phyloP scores from a whole-genome alignment of 1,140 invertebrate species.

The Penaeus chinensis region DNA sequence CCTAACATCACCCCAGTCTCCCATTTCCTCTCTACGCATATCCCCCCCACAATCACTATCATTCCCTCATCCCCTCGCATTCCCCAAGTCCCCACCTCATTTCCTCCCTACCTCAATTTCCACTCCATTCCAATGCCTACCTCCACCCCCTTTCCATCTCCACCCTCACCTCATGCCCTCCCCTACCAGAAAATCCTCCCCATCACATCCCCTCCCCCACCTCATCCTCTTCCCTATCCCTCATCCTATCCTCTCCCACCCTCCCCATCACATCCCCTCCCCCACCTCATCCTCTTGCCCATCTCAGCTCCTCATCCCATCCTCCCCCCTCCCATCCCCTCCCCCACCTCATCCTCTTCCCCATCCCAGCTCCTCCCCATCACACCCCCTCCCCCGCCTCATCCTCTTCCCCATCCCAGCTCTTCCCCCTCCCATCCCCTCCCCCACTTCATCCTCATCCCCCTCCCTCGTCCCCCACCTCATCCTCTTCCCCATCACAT shows the following conservation, averaged over 20 bases:
- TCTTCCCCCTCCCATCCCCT: neutral
- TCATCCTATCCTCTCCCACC: neutral
- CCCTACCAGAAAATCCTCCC: neutral
- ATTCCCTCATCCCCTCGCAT: neutral
- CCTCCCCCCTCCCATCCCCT: neutral
- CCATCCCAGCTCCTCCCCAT: no score
- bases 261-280: neutral
- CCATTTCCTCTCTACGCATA: neutral
- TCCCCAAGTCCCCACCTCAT: no score
- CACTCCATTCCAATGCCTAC: neutral
- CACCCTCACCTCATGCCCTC: neutral
- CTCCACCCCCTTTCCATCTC: neutral
- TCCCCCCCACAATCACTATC: neutral
- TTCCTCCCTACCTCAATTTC: neutral
- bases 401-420: neutral
- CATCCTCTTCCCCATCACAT: no score
- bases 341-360: neutral
- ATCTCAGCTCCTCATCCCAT: no score
- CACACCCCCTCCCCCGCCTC: no score
- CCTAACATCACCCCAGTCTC: neutral
- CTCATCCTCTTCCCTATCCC: no score
- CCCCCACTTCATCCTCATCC: no score
- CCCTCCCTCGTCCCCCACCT: no score
- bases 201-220: neutral
- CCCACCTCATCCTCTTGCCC: neutral